These are phyloP conservation scores for Cephus spinipes DNA, from an alignment of 2,888 invertebrate genomes.

Conservation along the genomic window DNA sequence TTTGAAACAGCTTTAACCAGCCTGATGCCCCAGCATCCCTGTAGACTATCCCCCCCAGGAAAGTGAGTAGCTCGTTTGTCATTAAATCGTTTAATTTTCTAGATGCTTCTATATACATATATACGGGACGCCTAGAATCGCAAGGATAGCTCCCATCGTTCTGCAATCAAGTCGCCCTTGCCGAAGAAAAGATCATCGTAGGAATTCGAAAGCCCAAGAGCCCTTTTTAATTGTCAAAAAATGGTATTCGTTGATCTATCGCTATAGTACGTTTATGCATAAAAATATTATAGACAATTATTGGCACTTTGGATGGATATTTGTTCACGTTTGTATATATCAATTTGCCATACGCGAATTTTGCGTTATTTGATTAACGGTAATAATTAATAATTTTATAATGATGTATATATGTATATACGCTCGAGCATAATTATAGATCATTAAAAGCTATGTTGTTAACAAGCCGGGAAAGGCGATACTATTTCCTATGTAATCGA, in stretches of 20 bases:
- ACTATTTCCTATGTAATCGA: neutral
- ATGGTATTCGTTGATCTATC: neutral
- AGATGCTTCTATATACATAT: neutral
- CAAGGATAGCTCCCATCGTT: neutral
- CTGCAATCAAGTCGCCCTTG: neutral
- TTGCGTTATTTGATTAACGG: neutral
- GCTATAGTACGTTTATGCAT: neutral
- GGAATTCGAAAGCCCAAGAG: neutral
- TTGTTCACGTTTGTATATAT: neutral
- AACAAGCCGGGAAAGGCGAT: neutral
- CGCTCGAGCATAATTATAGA: neutral
- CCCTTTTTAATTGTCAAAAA: neutral
- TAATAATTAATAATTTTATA: too few species aligned
- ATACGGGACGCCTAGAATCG: neutral
- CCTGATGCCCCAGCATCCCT: neutral
- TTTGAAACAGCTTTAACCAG: neutral
- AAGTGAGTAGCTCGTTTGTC: neutral
- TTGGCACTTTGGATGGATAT: neutral
- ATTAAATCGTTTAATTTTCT: constrained; percentile 1
- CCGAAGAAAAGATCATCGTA: neutral
- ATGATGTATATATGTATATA: neutral
- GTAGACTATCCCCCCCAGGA: neutral
- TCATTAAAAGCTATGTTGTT: neutral
- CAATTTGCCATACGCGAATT: neutral
- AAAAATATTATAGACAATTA: too few species aligned